Base-by-base conservation (phyloP, 2,888 invertebrate genomes). In the Mimas tiliae region DNA sequence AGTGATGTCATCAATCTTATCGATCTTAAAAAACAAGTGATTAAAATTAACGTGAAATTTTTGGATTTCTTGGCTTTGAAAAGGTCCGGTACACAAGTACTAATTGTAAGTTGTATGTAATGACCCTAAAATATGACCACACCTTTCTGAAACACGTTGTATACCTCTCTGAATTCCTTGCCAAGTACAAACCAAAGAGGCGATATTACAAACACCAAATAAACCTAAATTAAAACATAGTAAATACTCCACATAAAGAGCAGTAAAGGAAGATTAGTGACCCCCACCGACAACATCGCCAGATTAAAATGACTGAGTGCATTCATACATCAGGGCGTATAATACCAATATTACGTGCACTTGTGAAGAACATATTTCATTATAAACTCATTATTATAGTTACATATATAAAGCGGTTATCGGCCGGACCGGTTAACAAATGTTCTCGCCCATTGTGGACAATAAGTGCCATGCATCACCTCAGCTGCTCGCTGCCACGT, bases 281-380 rank as follows among this genome's bases (percentile, higher is more conserved):
- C 16, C 42, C 8, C 12, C 8, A 14, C 42, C 58, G 58, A 58
- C 58, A 58, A 58, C 58, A 58, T 38, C 42, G 58, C 38, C 42
- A 19, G 58, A 58, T 58, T 58, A 58, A 42, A 19, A 42, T 58
- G 58, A 58, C 19, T 58, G 58, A 58, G 58, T 58, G 58, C 38
- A 19, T 42, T 58, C 38, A 58, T 58, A 42, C 63, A 64, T 64
- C 38, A 34, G 51, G 16, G 33, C 50, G 12, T 79, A 82, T 80
- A 83, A 80, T 77, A 72, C 78, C 79, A 77, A 79, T 78, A 83
- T 81, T 76, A 79, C 58, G 38, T 58, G 79, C 78, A 78, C 76
- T 75, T 80, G 76, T 77, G 77, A 79, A 75, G 77, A 76, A 78
- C 81, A 87, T 87, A 85, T 88, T 87, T 88, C 87, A 87, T 85